These are phyloP conservation scores for Ptilonorhynchus violaceus DNA, from an alignment of 2,113 vertebrate species.

Conservation along the genomic window DNA sequence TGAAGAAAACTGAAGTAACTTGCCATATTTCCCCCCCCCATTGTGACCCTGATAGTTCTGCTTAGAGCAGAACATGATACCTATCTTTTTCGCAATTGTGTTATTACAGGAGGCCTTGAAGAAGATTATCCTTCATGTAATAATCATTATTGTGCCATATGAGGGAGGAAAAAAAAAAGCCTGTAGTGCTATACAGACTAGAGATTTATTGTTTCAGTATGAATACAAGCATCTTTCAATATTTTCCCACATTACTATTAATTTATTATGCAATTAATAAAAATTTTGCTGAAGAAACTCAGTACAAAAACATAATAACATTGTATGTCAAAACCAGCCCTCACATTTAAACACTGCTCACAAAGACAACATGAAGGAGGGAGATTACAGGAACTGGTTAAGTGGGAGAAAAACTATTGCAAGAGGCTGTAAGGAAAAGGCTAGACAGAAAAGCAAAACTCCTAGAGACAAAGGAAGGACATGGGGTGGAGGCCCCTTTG, in stretches of 20 bases:
- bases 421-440: background rate
- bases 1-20: background rate
- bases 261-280: background rate
- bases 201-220: background rate
- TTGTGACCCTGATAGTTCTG: background rate
- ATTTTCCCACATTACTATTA: background rate
- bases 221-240: background rate
- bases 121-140: background rate
- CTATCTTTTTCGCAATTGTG: background rate
- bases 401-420: background rate
- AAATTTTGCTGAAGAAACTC: background rate
- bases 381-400: background rate
- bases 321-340: background rate
- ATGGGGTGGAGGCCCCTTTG: background rate
- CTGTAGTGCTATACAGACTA: background rate
- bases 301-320: background rate
- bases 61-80: background rate
- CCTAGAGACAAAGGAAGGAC: background rate
- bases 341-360: background rate
- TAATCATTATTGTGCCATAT: background rate
- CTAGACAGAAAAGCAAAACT: background rate
- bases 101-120: background rate
- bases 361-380: background rate
- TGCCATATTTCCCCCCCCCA: background rate
- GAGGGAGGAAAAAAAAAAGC: background rate